phyloP scores from a whole-genome alignment of 2,888 invertebrate species.

The Drosophila antonietae region DNA sequence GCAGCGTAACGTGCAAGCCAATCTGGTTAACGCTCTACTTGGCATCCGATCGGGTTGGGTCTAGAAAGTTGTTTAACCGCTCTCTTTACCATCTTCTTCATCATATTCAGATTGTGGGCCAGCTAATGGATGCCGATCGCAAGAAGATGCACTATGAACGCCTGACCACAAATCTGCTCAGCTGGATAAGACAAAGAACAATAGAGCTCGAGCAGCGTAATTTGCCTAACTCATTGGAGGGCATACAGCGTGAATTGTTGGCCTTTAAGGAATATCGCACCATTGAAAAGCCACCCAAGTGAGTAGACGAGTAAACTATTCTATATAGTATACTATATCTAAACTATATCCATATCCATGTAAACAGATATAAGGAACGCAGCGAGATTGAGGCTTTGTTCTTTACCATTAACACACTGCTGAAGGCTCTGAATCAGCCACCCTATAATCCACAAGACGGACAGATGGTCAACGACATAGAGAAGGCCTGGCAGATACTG shows the following conservation, averaged over 20 bases:
- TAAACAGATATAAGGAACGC: slow-evolving; percentile 94
- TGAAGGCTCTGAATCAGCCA: slow-evolving; percentile 96
- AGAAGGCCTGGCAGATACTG: slow-evolving; percentile 96
- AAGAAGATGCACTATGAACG: slow-evolving; percentile 95
- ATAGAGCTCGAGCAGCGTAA: slow-evolving; percentile 92
- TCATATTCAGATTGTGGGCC: slow-evolving; percentile 92
- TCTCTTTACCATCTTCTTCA: slow-evolving; percentile 32
- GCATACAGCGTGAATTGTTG: slow-evolving; percentile 95
- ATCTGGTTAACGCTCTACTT: slow-evolving; percentile 76
- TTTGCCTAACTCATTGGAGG: slow-evolving; percentile 97
- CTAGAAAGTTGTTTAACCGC: slow-evolving; percentile 67
- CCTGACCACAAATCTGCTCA: slow-evolving; percentile 92
- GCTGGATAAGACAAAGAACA: slow-evolving; percentile 97
- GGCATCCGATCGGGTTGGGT: slow-evolving; percentile 58
- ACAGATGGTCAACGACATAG: slow-evolving; percentile 96
- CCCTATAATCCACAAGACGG: slow-evolving; percentile 94
- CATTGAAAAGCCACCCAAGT: slow-evolving; percentile 99
- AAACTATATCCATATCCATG: not conserved
- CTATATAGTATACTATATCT: not conserved
- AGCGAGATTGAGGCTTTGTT: slow-evolving; percentile 98
- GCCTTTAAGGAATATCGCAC: slow-evolving; percentile 98
- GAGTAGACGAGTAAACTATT: slow-evolving; percentile 78
- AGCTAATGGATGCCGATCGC: slow-evolving; percentile 97
- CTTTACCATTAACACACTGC: slow-evolving; percentile 97
- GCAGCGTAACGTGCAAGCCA: slow-evolving; percentile 74